Conservation (phyloP, 2,888 invertebrate genomes). For the Platycnemis pennipes region DNA sequence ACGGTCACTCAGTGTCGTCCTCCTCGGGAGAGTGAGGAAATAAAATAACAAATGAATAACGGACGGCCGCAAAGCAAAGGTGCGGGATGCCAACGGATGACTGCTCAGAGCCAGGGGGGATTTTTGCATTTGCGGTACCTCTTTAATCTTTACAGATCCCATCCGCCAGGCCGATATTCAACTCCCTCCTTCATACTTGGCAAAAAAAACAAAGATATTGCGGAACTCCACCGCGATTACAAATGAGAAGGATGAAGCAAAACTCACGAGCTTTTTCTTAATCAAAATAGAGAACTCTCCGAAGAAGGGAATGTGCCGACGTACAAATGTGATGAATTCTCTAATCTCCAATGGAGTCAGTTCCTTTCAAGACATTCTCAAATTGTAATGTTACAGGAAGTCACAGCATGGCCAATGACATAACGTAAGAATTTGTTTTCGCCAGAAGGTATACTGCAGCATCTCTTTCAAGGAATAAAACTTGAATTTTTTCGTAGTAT, state of each 20-base stretch:
- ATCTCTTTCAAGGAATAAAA: too few species aligned
- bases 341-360: too few species aligned
- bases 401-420: too few species aligned
- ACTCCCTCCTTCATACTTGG: not conserved
- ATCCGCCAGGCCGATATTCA: not conserved
- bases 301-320: too few species aligned
- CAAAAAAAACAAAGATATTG: not conserved
- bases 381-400: too few species aligned
- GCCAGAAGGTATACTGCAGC: too few species aligned
- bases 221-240: not conserved
- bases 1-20: not conserved
- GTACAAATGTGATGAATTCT: too few species aligned
- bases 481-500: too few species aligned
- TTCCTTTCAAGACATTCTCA: too few species aligned
- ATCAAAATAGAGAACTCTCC: not conserved
- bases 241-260: not conserved
- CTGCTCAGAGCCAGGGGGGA: not conserved
- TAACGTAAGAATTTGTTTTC: too few species aligned
- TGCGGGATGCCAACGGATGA: not conserved
- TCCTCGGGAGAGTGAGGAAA: not conserved
- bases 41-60: not conserved
- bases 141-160: not conserved
- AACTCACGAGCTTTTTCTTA: not conserved
- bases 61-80: not conserved
- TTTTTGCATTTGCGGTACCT: not conserved